Evolutionary conservation across 2,113 vertebrate genomes (phyloP).

Genomic region (Ceratotherium simum): DNA sequence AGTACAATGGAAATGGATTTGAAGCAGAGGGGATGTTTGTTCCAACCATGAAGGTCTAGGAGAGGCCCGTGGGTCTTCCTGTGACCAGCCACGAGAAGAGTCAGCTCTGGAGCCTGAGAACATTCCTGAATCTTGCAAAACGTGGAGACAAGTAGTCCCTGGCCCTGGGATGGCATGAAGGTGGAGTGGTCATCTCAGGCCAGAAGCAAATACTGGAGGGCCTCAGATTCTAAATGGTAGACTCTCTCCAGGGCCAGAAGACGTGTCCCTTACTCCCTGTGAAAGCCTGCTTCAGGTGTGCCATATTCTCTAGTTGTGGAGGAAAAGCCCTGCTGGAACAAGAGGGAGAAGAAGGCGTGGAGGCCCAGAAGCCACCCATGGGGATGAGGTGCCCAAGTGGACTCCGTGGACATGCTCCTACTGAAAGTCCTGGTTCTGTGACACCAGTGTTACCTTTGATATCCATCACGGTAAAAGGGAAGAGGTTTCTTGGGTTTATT

Average conservation of each 20-base stretch:
- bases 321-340: background rate
- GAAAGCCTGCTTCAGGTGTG: fast-evolving
- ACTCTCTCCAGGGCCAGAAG: background rate
- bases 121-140: background rate
- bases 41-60: no score
- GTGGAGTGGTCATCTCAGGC: background rate
- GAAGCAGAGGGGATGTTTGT: background rate
- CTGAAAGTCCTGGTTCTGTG: background rate
- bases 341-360: background rate
- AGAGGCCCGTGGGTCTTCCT: background rate
- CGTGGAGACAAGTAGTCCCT: background rate
- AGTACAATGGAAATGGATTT: background rate
- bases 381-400: fast-evolving
- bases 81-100: background rate
- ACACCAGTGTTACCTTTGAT: background rate
- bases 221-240: background rate
- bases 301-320: no score
- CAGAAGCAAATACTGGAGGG: background rate
- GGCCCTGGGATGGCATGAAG: background rate
- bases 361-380: background rate
- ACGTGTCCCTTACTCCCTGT: fast-evolving
- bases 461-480: background rate
- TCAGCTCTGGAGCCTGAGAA: background rate
- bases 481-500: background rate
- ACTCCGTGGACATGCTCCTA: background rate